Evolutionary conservation across 1,140 invertebrate species (phyloP).

Genomic region (Pteromalus puparum): DNA sequence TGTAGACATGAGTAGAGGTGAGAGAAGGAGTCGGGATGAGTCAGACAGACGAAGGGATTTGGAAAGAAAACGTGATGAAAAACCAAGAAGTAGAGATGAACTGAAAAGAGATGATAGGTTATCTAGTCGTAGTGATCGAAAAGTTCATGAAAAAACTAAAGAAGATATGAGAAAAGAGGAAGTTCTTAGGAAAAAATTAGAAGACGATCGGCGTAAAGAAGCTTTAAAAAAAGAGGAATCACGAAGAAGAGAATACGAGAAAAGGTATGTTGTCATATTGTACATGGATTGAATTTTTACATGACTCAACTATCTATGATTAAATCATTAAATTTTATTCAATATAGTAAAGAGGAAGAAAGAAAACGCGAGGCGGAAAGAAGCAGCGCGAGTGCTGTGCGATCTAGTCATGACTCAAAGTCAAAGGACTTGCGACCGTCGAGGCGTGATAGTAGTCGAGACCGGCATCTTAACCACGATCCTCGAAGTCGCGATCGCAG

Average conservation of each 20-base stretch:
- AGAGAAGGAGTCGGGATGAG: constrained; percentile 64
- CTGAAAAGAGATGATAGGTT: constrained; percentile 64
- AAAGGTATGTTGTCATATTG: constrained; percentile 57
- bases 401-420: constrained; percentile 56
- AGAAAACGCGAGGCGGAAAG: constrained; percentile 64
- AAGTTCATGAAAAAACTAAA: constrained; percentile 65
- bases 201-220: constrained; percentile 68
- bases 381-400: constrained; percentile 46
- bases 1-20: constrained; percentile 70
- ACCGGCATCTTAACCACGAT: constrained; percentile 62
- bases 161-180: constrained; percentile 72
- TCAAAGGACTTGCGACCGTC: constrained; percentile 44
- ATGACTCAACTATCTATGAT: not conserved
- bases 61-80: constrained; percentile 63
- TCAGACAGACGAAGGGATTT: constrained; percentile 63
- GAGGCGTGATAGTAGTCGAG: constrained; percentile 59
- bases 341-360: constrained; percentile 65
- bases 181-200: constrained; percentile 64
- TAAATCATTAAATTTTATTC: constrained; percentile 23
- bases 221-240: constrained; percentile 63
- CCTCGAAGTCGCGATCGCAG: constrained; percentile 43
- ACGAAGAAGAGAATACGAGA: constrained; percentile 69
- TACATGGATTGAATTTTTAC: not conserved
- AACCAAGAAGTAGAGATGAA: constrained; percentile 70
- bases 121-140: constrained; percentile 58